Conservation (phyloP, 1,140 invertebrate species). For the Muscidifurax raptorellus region DNA sequence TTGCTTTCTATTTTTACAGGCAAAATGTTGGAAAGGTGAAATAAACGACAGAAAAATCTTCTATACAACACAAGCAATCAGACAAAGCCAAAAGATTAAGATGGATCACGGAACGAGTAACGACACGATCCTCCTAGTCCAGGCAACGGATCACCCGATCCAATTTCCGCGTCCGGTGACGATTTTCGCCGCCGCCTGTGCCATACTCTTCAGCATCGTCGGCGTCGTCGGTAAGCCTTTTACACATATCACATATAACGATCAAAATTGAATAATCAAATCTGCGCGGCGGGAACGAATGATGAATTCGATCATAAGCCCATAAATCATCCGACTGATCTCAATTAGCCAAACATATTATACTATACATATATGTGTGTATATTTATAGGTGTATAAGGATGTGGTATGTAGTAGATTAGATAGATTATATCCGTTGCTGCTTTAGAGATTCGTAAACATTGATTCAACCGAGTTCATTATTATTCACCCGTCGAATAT, state of each 20-base stretch:
- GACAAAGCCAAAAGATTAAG: background rate
- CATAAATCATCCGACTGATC: background rate
- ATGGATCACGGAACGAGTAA: conserved; percentile 40
- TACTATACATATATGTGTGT: background rate
- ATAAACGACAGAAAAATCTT: background rate
- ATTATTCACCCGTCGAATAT: background rate
- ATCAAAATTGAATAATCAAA: conserved; percentile 24
- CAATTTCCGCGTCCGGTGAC: conserved; percentile 82
- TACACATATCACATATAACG: background rate
- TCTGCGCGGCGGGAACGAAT: background rate
- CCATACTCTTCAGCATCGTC: conserved; percentile 85
- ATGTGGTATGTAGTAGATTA: no score
- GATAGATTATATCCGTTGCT: no score
- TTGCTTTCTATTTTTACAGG: background rate
- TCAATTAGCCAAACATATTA: background rate
- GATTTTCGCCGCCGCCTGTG: conserved; percentile 84
- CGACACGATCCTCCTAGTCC: conserved; percentile 40
- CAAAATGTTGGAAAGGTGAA: conserved; percentile 16
- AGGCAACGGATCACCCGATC: conserved; percentile 54
- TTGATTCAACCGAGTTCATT: no score
- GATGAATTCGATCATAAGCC: background rate
- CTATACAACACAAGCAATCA: background rate
- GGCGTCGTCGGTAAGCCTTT: conserved; percentile 82
- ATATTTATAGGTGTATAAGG: background rate
- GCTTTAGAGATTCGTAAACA: no score